These are phyloP conservation scores for Macaca fascicularis DNA, from an alignment of 2,113 vertebrate genomes.

Conservation along the genomic window T2T-MFA8v1.1 NC_088380.1:36015501-36016000, in stretches of 20 bases:
- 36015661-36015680: constrained; percentile 82
- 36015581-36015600: constrained; percentile 83
- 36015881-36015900: background rate
- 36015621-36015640: constrained; percentile 90
- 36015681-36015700: constrained; percentile 88
- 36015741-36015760: background rate
- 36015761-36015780: background rate
- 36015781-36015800: background rate
- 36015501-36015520: background rate
- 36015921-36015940: background rate
- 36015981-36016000: background rate
- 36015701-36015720: constrained; percentile 89
- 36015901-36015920: background rate
- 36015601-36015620: constrained; percentile 91
- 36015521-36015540: background rate
- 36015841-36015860: background rate
- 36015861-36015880: background rate
- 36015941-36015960: background rate
- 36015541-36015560: background rate
- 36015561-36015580: rapidly evolving
- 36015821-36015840: background rate
- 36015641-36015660: constrained; percentile 87
- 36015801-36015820: background rate
- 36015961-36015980: background rate
- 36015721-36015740: constrained; percentile 91